Evolutionary conservation across 2,888 invertebrate species (phyloP).

Genomic region (Mactromeris polynyma): DNA sequence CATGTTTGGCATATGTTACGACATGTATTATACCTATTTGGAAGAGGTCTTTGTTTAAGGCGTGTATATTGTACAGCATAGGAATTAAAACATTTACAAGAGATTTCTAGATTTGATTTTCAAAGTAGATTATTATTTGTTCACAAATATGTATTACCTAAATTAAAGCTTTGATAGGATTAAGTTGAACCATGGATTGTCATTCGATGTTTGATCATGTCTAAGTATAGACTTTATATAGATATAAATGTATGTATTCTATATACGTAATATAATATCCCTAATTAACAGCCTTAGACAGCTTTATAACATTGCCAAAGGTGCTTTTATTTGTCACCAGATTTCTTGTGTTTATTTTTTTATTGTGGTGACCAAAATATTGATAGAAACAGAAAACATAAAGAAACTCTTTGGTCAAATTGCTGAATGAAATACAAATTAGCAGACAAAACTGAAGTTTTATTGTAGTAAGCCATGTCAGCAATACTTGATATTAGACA

Average conservation of each 20-base stretch:
- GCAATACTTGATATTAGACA: no score
- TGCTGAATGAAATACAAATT: background rate
- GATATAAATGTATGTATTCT: background rate
- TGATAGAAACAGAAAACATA: background rate
- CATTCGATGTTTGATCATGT: background rate
- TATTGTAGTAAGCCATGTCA: background rate
- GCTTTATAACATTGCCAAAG: background rate
- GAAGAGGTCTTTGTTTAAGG: background rate
- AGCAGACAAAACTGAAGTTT: background rate
- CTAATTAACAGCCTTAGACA: background rate
- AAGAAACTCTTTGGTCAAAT: background rate
- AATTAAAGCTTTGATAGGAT: background rate
- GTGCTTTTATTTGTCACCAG: background rate
- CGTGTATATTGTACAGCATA: background rate
- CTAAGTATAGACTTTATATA: background rate
- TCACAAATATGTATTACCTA: background rate
- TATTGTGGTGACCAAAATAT: background rate
- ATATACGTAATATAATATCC: background rate
- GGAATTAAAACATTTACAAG: background rate
- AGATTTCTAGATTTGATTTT: background rate
- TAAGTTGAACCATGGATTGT: background rate
- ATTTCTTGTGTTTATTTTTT: background rate
- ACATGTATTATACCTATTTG: background rate
- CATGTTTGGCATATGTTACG: background rate
- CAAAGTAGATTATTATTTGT: constrained; percentile 13